Evolutionary conservation across 2,797 vertebrate species (phyloP).

Genomic region (Pseudomugil gertrudae): DNA sequence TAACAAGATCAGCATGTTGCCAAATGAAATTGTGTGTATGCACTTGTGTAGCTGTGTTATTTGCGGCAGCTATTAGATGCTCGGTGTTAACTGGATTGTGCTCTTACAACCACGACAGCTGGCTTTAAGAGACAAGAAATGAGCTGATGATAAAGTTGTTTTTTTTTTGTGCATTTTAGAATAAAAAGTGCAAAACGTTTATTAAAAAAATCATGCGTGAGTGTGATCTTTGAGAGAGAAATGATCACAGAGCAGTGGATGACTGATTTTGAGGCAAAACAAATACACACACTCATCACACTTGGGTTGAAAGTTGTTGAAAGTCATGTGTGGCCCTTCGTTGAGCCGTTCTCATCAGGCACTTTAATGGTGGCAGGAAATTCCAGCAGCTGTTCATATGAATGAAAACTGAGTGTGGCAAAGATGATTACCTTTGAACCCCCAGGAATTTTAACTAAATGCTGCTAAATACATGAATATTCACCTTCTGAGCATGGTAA

Average conservation of each 20-base stretch:
- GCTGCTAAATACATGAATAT: no score
- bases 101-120: neutral
- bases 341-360: no score
- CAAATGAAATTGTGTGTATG: neutral
- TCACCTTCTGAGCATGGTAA: no score
- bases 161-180: neutral
- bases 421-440: no score
- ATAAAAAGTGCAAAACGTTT: no score
- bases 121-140: neutral
- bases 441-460: no score
- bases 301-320: no score
- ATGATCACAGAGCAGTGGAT: neutral
- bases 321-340: no score
- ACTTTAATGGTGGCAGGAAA: no score
- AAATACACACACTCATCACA: slow-evolving; percentile 2
- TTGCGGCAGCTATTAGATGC: neutral
- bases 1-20: neutral
- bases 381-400: no score
- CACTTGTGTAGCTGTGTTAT: neutral
- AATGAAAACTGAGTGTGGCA: no score
- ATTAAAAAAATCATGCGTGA: neutral
- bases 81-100: neutral
- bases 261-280: neutral
- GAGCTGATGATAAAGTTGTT: neutral
- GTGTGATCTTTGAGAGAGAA: neutral